Evolutionary conservation across 1,140 invertebrate genomes (phyloP).

Genomic region (Hypsibius dujardini): DNA sequence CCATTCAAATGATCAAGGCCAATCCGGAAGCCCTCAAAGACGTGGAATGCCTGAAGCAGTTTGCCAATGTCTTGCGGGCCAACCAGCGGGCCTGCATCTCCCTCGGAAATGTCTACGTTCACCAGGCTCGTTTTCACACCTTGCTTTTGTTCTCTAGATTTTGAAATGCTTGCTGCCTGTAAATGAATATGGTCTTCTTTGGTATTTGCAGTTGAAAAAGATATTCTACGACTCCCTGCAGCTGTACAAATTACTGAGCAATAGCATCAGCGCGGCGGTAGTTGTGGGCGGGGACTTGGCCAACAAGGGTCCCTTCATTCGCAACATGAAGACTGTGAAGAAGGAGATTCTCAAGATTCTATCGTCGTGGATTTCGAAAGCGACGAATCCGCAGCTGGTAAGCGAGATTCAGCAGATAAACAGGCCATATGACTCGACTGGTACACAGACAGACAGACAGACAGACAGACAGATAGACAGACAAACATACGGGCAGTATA

Average conservation of each 20-base stretch:
- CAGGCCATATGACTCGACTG: no score
- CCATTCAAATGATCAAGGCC: constrained; percentile 80
- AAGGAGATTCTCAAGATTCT: constrained; percentile 98
- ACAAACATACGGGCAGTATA: no score
- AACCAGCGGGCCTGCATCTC: constrained; percentile 96
- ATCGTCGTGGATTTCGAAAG: constrained; percentile 81
- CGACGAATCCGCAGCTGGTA: constrained; percentile 55
- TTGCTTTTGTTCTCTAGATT: constrained; percentile 3
- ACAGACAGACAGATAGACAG: no score
- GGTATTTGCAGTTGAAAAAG: constrained; percentile 51
- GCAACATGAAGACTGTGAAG: constrained; percentile 94
- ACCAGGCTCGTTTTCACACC: constrained; percentile 42
- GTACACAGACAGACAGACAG: no score
- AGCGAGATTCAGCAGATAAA: constrained; percentile 14
- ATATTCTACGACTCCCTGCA: constrained; percentile 98
- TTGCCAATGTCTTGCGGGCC: constrained; percentile 93
- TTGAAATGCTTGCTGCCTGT: background rate
- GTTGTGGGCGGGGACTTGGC: constrained; percentile 81
- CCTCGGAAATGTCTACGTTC: constrained; percentile 82
- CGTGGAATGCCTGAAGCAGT: constrained; percentile 84
- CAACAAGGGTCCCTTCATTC: constrained; percentile 90
- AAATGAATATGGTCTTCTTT: constrained; percentile 14
- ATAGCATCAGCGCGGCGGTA: constrained; percentile 92
- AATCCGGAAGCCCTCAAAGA: constrained; percentile 68
- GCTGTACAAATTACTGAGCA: constrained; percentile 94